Evolutionary conservation across 1,140 invertebrate species (phyloP).

Genomic region (Halictus rubicundus): DNA sequence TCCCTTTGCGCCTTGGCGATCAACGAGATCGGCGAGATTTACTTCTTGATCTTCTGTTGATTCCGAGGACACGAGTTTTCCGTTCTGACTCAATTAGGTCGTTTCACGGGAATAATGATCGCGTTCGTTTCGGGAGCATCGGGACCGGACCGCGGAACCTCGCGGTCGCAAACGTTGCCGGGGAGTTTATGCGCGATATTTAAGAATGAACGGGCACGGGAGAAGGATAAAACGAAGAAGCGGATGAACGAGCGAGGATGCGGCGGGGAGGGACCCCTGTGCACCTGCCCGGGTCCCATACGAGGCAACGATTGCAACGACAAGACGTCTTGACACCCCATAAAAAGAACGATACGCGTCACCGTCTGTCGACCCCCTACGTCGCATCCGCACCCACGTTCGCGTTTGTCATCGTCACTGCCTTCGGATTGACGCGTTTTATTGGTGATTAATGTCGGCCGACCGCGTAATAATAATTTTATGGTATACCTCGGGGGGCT

Average conservation of each 20-base stretch:
- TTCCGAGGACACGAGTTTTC: background rate
- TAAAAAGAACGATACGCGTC: constrained; percentile 58
- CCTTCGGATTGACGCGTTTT: constrained; percentile 38
- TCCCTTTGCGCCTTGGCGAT: background rate
- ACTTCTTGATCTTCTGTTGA: no score
- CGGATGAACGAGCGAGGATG: constrained; percentile 35
- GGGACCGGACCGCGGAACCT: background rate
- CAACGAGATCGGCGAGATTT: background rate
- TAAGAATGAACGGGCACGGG: constrained; percentile 50
- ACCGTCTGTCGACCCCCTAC: constrained; percentile 53
- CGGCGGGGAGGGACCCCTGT: constrained; percentile 15
- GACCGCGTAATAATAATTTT: constrained; percentile 38
- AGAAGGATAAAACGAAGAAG: constrained; percentile 10
- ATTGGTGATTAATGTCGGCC: constrained; percentile 44
- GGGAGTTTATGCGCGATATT: constrained; percentile 12
- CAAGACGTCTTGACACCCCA: constrained; percentile 55
- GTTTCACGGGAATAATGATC: background rate
- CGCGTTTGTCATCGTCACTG: constrained; percentile 46
- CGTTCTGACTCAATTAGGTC: background rate
- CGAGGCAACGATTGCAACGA: constrained; percentile 54
- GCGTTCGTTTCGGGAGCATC: background rate
- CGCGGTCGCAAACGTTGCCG: constrained; percentile 15
- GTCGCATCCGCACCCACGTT: constrained; percentile 53
- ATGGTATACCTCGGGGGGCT: background rate
- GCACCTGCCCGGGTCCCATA: constrained; percentile 56